A percentile compares a stretch with the other conserved stretches of the same genome.
These are phyloP conservation scores for Microtus oregoni DNA, from an alignment of 2,113 vertebrate genomes.

Conservation along the genomic window DNA sequence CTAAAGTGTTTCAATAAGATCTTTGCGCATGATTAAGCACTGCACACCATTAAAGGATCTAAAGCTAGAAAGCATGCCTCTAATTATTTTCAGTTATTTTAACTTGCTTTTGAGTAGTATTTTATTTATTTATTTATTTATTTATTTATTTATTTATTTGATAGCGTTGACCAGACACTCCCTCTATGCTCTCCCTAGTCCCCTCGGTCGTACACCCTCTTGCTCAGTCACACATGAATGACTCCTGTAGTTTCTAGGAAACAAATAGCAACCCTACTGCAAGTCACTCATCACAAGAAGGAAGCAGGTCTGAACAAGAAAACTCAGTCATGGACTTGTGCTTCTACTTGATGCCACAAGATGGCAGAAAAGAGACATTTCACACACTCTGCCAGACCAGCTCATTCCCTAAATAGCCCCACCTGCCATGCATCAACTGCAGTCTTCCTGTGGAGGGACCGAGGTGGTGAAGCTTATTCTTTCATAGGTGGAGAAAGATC, in stretches of 20 bases:
- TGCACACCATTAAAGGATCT: too few relatives aligned
- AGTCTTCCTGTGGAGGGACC: neutral
- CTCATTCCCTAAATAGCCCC: neutral
- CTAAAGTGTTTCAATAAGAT: neutral
- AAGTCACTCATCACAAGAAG: too few relatives aligned
- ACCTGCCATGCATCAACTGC: neutral
- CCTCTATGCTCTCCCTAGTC: too few relatives aligned
- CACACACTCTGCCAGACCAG: too few relatives aligned
- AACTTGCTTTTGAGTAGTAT: neutral
- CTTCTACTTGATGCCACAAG: neutral
- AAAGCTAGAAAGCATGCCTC: neutral
- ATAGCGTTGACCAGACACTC: neutral
- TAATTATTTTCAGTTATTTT: neutral
- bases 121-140: too few relatives aligned
- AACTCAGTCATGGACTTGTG: neutral
- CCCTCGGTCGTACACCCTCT: too few relatives aligned
- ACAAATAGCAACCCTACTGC: neutral
- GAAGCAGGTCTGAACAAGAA: too few relatives aligned
- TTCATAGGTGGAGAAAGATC: neutral
- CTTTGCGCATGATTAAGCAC: neutral
- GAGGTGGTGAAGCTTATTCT: too few relatives aligned
- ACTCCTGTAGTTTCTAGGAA: neutral
- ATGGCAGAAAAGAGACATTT: constrained; percentile 36
- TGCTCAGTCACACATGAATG: neutral
- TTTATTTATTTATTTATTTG: too few relatives aligned